Evolutionary conservation across 2,113 vertebrate species (phyloP).

Genomic region (Stictonetta naevosa): DNA sequence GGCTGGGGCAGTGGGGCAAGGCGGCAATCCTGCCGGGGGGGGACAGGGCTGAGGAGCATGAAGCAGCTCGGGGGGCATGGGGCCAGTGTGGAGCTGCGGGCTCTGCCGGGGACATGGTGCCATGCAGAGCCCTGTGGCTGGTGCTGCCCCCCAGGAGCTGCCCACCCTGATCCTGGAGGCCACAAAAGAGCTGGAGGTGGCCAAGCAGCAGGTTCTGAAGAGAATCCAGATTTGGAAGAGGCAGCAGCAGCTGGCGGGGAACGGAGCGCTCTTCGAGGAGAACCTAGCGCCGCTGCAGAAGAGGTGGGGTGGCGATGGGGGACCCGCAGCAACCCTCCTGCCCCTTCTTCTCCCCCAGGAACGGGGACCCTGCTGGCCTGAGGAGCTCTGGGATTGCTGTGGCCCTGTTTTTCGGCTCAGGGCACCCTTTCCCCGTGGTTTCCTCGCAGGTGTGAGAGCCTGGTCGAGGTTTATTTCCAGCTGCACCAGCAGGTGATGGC

Average conservation of each 20-base stretch:
- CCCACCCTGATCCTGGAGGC: conserved; percentile 69
- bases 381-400: not conserved
- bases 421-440: not conserved
- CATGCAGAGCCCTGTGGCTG: accelerated
- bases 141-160: conserved; percentile 40
- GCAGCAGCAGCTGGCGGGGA: conserved; percentile 90
- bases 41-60: not conserved
- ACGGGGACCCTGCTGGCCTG: accelerated
- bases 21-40: accelerated
- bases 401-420: not conserved
- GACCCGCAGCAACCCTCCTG: not conserved
- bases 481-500: conserved; percentile 86
- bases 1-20: not conserved
- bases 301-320: conserved; percentile 29
- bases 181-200: conserved; percentile 79
- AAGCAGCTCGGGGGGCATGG: not conserved
- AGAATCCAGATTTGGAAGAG: conserved; percentile 88
- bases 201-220: conserved; percentile 82
- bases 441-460: conserved; percentile 85
- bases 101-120: accelerated
- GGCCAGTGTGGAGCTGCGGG: not conserved
- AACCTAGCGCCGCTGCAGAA: conserved; percentile 80
- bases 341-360: not conserved
- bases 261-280: conserved; percentile 87
- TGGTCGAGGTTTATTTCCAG: conserved; percentile 87